Conservation (phyloP, 2,797 vertebrate genomes). For the Sternarchorhynchus goeldii region DNA sequence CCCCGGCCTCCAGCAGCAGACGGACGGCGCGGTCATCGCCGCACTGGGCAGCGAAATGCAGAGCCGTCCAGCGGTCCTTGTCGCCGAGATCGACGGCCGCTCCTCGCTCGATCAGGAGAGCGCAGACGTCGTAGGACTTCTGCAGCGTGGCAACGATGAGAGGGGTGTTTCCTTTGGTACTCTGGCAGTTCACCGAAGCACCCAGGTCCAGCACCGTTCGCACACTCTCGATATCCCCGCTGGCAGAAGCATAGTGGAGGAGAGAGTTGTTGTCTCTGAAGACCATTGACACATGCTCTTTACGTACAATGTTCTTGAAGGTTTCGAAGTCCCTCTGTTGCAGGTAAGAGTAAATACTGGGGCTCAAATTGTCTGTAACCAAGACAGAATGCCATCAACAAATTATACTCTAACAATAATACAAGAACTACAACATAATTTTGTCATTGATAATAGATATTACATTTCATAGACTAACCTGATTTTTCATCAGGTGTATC, state of each 20-base stretch:
- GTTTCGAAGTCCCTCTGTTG: slow-evolving; percentile 69
- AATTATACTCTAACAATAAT: background rate
- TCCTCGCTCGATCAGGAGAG: slow-evolving; percentile 69
- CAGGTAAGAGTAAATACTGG: slow-evolving; percentile 58
- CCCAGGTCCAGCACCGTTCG: slow-evolving; percentile 73
- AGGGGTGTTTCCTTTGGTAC: slow-evolving; percentile 75
- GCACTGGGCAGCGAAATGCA: slow-evolving; percentile 86
- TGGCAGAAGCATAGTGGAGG: slow-evolving; percentile 78
- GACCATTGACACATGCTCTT: slow-evolving; percentile 63
- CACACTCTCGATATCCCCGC: slow-evolving; percentile 73
- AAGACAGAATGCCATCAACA: background rate
- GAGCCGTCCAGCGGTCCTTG: slow-evolving; percentile 78
- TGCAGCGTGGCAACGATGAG: slow-evolving; percentile 78
- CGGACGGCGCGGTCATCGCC: slow-evolving; percentile 74
- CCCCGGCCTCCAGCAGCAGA: slow-evolving; percentile 80
- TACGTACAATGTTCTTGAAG: slow-evolving; percentile 68
- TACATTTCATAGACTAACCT: slow-evolving; percentile 21
- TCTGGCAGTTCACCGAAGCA: slow-evolving; percentile 74
- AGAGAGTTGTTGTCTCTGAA: slow-evolving; percentile 71
- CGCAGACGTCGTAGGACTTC: slow-evolving; percentile 72
- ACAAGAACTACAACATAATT: background rate
- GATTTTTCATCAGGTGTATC: background rate
- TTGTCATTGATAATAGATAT: background rate
- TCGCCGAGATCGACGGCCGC: slow-evolving; percentile 71
- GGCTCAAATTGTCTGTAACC: slow-evolving; percentile 28